Base-by-base conservation (phyloP, 2,113 vertebrate species). In the Zingel zingel region DNA sequence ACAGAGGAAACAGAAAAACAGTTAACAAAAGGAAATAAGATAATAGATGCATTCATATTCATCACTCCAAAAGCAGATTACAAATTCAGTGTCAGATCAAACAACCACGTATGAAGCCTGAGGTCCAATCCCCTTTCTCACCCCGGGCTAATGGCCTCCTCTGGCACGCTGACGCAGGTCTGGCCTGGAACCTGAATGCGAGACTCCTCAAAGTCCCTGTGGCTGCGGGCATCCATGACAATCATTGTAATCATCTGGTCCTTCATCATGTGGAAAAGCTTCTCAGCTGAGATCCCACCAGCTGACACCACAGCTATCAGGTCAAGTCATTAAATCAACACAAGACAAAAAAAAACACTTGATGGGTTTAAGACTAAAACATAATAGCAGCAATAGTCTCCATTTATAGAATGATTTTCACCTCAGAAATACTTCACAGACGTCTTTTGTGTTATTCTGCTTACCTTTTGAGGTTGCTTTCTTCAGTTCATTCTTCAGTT, bases 141-240 rank as follows among this genome's bases (percentile, higher is more conserved):
- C 98, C 98, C 98, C 62, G 98, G 97, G 72, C 76, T 96, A 85
- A 99, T 91, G 53, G 97, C 96, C 91, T 99, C 98, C 89, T 99
- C 97, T 64, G 98, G 98, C 69, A 99, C 96, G 3, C 96, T 97
- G 92, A 99, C 92, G 64, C 91, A 95, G 45, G 12, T 92, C 84
- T 94, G 94, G 21, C 79, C 65, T 14, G 97, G 96, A 78, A 96
- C 91, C 79, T 92, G 93, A 88, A 99, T 97, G 86, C 94, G 96
- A 8, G 98, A 99, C 85, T 98, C 96, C 79, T 96, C 95, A 87
- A 97, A 98, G 94, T 99, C 97, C 33, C 83, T 93, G 13, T 82
- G 27, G 90, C 77, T 95, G 33, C 98, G 96, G 25, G 97, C 96
- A 82, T 99, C 98, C 98, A 99, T 98, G 86, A 99, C 96, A 77